phyloP scores from a whole-genome alignment of 2,888 invertebrate genomes.

The Machimus atricapillus region DNA sequence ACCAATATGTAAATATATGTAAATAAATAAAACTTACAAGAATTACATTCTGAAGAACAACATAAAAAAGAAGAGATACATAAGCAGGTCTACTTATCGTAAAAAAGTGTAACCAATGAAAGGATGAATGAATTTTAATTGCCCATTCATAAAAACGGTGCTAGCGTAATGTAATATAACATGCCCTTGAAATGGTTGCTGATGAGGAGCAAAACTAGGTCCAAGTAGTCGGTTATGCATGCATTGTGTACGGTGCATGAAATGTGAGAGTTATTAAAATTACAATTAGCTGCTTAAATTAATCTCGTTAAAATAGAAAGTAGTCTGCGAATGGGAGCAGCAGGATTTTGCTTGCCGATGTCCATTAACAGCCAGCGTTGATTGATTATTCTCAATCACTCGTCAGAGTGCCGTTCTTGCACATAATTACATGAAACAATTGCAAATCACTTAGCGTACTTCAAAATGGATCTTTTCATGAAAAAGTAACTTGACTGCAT shows the following conservation, averaged over 20 bases:
- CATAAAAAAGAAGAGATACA: background rate
- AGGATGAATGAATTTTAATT: background rate
- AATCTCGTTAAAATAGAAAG: background rate
- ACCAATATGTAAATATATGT: too few species aligned
- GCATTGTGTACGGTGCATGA: background rate
- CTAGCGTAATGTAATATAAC: background rate
- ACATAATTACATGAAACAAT: background rate
- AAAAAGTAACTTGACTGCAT: background rate
- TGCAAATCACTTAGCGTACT: background rate
- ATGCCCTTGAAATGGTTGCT: background rate
- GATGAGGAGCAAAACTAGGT: background rate
- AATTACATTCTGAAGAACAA: background rate
- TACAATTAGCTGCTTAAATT: background rate
- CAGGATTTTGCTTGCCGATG: background rate
- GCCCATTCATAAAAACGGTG: background rate
- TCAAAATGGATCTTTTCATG: constrained; percentile 5
- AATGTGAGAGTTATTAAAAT: background rate
- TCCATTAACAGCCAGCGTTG: background rate
- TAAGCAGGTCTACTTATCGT: background rate
- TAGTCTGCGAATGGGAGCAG: background rate
- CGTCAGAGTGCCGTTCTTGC: background rate
- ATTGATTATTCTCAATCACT: background rate
- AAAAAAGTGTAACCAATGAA: background rate
- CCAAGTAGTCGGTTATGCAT: background rate
- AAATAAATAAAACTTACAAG: too few species aligned